Evolutionary conservation across 2,113 vertebrate genomes (phyloP), one percentile per base, ranked within the genome.

Genomic region (Fulica atra): DNA sequence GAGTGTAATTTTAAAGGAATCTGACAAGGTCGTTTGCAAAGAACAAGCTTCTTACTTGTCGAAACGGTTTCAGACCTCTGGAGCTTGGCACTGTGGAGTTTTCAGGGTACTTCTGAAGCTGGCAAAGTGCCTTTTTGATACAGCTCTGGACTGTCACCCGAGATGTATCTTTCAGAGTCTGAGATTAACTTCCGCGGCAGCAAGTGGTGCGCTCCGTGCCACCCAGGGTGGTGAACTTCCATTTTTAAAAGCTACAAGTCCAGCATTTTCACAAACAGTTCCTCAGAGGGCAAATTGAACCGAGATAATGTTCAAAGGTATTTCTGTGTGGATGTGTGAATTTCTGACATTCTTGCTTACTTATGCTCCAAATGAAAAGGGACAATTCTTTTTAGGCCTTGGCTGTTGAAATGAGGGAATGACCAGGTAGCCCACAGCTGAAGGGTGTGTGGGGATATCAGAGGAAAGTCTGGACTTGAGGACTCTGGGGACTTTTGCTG

Each of bases 1-100:
- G 16, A 78, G 42, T 5, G 26, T 92, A 89, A 94, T 86, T 95
- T 96, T 96, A 95, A 97, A 89, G 73, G 61, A 94, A 92, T 46
- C 82, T 90, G 95, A 96, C 96, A 96, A 95, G 87, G 84, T 83
- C 9, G 0, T 89, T 95, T 77, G 73, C 76, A 93, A 89, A 93
- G 87, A 95, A 77, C 74, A 86, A 18, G 66, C 46, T 89, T 69
- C 65, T 81, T 63, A 36, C 64, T 76, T 59, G 48, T 88, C 1
- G 0, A 56, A 90, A 93, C 35, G 16, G 69, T 81, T 95, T 88
- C 61, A 93, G 81, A 79, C 60, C 61, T 95, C 66, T 77, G 76
- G 50, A 90, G 93, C 16, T 69, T 74, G 66, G 56, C 26, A 68
- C 35, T 78, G 17, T 46, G 48, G 65, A 84, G n/a, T 94, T 92